These are phyloP conservation scores for Oryzias celebensis DNA, from an alignment of 2,113 vertebrate species.

Conservation along the genomic window DNA sequence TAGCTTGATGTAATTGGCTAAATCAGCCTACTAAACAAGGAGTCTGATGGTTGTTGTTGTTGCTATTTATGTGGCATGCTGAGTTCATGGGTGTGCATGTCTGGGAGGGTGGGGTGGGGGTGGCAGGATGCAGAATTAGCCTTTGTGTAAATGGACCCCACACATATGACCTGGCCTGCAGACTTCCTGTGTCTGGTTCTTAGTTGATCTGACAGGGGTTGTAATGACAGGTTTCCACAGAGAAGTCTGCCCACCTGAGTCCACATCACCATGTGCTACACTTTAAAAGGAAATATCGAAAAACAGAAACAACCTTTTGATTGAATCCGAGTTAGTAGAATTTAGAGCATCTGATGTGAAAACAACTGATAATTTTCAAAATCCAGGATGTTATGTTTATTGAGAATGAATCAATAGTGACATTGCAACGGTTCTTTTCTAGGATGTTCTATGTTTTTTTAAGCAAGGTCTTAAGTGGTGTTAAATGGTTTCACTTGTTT, in stretches of 20 bases:
- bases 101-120: conserved; percentile 11
- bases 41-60: conserved; percentile 46
- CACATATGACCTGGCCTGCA: conserved; percentile 29
- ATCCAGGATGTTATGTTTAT: too few relatives aligned
- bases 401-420: too few relatives aligned
- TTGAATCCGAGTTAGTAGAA: too few relatives aligned
- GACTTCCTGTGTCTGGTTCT: conserved; percentile 64
- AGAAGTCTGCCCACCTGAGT: conserved; percentile 24
- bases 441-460: too few relatives aligned
- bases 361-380: too few relatives aligned
- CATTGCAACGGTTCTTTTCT: too few relatives aligned
- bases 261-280: not conserved
- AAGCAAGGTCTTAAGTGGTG: too few relatives aligned
- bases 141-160: conserved; percentile 31
- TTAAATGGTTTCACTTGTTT: too few relatives aligned
- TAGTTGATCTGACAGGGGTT: conserved; percentile 32
- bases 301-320: too few relatives aligned
- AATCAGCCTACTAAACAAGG: conserved; percentile 43
- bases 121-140: conserved; percentile 56
- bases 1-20: conserved; percentile 54
- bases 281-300: too few relatives aligned
- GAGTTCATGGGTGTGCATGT: conserved; percentile 17
- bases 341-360: too few relatives aligned
- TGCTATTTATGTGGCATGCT: conserved; percentile 38
- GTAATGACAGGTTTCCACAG: conserved; percentile 42